Conservation (phyloP, 2,797 vertebrate genomes). For the Monodelphis domestica region DNA sequence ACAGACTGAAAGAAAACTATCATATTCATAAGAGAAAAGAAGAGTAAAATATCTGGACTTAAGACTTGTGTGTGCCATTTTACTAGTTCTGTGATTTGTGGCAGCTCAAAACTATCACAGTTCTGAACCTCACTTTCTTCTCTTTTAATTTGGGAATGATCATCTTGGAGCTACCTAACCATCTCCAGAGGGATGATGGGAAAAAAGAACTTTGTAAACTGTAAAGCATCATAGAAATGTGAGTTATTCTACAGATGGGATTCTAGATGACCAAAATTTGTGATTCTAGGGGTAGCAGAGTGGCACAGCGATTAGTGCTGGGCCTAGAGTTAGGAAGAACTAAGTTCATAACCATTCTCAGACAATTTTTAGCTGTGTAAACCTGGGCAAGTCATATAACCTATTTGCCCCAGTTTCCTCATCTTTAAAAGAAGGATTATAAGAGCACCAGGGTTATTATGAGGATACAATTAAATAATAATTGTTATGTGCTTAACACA, state of each 20-base stretch:
- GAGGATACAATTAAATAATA: background rate
- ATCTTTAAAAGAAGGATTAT: background rate
- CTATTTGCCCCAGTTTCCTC: background rate
- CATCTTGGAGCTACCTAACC: background rate
- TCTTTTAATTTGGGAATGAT: background rate
- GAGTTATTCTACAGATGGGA: background rate
- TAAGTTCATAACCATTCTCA: background rate
- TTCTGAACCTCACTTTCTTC: background rate
- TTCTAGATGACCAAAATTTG: slow-evolving; percentile 8
- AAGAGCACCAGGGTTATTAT: background rate
- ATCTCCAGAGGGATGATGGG: background rate
- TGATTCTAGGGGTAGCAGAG: background rate
- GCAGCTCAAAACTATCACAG: background rate
- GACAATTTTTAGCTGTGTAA: too few species aligned
- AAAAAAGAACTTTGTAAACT: background rate
- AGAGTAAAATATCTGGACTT: background rate
- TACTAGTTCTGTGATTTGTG: background rate
- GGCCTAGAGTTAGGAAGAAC: background rate
- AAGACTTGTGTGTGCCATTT: background rate
- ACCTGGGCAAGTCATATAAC: background rate
- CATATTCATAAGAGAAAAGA: background rate
- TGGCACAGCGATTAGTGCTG: background rate
- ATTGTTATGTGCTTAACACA: background rate
- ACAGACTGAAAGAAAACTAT: background rate
- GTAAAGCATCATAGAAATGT: background rate